Conservation (phyloP, 2,113 vertebrate species). For the Benitochromis conjunctus region DNA sequence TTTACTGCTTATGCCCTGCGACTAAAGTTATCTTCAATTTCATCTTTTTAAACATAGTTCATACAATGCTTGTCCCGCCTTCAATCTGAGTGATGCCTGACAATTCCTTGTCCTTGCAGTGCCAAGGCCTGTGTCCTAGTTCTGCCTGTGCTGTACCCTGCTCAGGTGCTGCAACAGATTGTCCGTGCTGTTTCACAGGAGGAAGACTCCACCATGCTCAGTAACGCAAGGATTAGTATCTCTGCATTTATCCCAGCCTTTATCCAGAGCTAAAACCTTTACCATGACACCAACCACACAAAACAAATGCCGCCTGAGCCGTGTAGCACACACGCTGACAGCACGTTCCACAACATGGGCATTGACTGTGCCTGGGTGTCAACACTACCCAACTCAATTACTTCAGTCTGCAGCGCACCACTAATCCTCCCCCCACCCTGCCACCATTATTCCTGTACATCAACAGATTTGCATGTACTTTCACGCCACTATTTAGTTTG, state of each 20-base stretch:
- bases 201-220: constrained; percentile 29
- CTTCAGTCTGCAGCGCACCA: constrained; percentile 67
- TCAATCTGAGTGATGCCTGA: constrained; percentile 11
- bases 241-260: constrained; percentile 35
- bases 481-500: constrained; percentile 70
- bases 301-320: constrained; percentile 37
- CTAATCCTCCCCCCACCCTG: constrained; percentile 57
- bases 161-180: constrained; percentile 60
- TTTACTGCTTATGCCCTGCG: neutral
- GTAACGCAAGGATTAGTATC: constrained; percentile 51
- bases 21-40: neutral
- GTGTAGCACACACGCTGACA: constrained; percentile 30
- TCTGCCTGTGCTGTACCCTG: neutral
- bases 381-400: constrained; percentile 71
- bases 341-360: constrained; percentile 63
- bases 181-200: constrained; percentile 42
- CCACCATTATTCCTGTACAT: constrained; percentile 72
- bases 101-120: neutral
- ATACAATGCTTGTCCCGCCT: neutral
- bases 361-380: constrained; percentile 55
- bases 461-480: constrained; percentile 75
- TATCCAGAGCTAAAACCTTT: constrained; percentile 54
- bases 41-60: neutral
- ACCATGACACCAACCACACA: constrained; percentile 44
- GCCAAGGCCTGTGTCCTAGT: constrained; percentile 3